phyloP scores from a whole-genome alignment of 2,888 invertebrate genomes.

The Acholoe squamosa region DNA sequence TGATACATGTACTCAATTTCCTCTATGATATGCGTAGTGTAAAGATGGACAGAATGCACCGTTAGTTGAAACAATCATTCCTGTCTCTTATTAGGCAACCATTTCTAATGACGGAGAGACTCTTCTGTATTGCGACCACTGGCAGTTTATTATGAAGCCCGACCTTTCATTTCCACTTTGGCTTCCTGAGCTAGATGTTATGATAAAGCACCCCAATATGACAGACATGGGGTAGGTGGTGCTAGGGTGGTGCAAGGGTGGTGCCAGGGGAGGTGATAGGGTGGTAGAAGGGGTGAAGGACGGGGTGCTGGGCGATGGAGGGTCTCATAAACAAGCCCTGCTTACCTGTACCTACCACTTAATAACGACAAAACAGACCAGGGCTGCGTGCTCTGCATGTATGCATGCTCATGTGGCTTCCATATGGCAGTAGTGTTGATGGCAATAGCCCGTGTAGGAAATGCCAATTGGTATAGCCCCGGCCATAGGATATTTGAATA shows the following conservation, averaged over 20 bases:
- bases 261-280: too few relatives aligned
- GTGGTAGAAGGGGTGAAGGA: too few relatives aligned
- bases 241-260: background rate
- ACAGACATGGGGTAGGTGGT: too few relatives aligned
- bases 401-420: background rate
- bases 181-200: background rate
- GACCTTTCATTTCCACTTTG: slow-evolving; percentile 17
- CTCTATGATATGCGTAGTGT: too few relatives aligned
- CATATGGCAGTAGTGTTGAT: background rate
- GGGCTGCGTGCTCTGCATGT: background rate
- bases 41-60: too few relatives aligned
- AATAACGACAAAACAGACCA: slow-evolving; percentile 7
- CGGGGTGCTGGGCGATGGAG: too few relatives aligned
- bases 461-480: background rate
- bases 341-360: background rate
- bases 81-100: too few relatives aligned
- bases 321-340: background rate
- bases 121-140: background rate
- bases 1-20: too few relatives aligned
- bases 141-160: background rate
- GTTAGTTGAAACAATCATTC: too few relatives aligned
- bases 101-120: too few relatives aligned
- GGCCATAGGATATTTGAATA: background rate
- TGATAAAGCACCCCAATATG: background rate
- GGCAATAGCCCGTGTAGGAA: slow-evolving; percentile 16